A percentile compares a stretch with the other conserved stretches of the same genome.
These are phyloP conservation scores for Gobius niger DNA, from an alignment of 2,113 vertebrate genomes.

Conservation along the genomic window DNA sequence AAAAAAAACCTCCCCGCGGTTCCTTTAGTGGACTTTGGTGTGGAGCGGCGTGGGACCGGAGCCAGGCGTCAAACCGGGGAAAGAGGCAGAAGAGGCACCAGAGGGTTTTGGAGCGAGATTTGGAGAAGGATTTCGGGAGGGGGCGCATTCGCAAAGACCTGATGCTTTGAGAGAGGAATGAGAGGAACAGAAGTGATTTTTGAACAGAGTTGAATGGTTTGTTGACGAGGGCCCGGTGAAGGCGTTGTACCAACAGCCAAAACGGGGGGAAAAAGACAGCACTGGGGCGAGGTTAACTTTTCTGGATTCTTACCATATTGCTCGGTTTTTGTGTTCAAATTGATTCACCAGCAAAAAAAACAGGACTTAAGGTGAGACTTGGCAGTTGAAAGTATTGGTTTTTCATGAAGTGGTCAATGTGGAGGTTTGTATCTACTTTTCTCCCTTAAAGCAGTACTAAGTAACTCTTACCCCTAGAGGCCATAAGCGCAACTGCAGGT, in stretches of 20 bases:
- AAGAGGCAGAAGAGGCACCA: conserved; percentile 23
- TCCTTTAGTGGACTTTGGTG: conserved; percentile 38
- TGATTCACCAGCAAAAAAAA: too few species aligned
- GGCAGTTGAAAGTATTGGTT: too few species aligned
- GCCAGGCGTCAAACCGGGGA: conserved; percentile 55
- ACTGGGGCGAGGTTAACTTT: too few species aligned
- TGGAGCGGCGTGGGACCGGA: conserved; percentile 41
- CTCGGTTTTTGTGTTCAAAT: too few species aligned
- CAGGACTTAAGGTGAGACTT: too few species aligned
- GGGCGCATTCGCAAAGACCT: not conserved
- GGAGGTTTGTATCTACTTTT: too few species aligned
- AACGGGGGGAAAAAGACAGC: too few species aligned
- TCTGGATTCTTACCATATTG: too few species aligned
- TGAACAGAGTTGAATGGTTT: conserved; percentile 8
- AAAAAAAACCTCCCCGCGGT: conserved; percentile 34
- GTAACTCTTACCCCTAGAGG: too few species aligned
- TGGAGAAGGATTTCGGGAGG: conserved; percentile 8
- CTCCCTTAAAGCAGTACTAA: too few species aligned
- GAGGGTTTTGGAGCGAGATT: conserved; percentile 39
- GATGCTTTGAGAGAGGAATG: conserved; percentile 23
- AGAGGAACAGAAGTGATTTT: conserved; percentile 22
- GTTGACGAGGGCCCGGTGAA: not conserved
- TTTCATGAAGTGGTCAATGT: too few species aligned
- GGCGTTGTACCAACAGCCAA: not conserved
- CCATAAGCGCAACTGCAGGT: too few species aligned